Conservation (phyloP, 2,113 vertebrate species). For the Maccullochella peelii region DNA sequence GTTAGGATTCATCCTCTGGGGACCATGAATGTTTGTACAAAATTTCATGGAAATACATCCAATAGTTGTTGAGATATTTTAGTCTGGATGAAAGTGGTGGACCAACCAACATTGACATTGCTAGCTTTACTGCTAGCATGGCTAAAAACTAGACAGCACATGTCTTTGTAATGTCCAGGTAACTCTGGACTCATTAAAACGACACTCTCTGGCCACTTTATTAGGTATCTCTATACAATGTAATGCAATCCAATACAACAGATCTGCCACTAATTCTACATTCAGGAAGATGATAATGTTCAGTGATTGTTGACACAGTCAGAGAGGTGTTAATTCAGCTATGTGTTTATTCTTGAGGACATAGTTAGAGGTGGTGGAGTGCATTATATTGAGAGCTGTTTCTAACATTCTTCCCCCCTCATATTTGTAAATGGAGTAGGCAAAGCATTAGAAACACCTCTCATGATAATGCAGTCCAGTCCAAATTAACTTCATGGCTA, state of each 20-base stretch:
- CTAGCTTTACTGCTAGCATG: not conserved
- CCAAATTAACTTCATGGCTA: not conserved
- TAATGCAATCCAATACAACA: not conserved
- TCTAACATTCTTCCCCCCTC: not conserved
- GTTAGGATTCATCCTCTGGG: not conserved
- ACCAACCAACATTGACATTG: not conserved
- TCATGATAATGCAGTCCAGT: too few species aligned
- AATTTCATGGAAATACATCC: not conserved
- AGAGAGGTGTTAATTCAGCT: too few species aligned
- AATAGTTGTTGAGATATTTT: not conserved
- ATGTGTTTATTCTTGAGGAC: too few species aligned
- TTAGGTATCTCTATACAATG: not conserved
- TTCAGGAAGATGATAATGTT: too few species aligned
- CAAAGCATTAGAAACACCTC: not conserved
- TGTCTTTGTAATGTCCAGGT: not conserved
- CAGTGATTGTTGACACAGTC: too few species aligned
- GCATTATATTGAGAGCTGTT: too few species aligned
- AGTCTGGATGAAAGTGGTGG: not conserved
- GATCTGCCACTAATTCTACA: too few species aligned
- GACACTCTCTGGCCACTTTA: not conserved
- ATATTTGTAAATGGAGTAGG: too few species aligned
- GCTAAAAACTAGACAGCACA: not conserved
- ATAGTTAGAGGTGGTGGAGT: too few species aligned
- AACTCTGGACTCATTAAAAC: not conserved
- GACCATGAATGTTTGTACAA: not conserved